Conservation (phyloP, 30 jellyfish, hydroid and myxozoan genomes). For the Haliclystus octoradiatus region DNA sequence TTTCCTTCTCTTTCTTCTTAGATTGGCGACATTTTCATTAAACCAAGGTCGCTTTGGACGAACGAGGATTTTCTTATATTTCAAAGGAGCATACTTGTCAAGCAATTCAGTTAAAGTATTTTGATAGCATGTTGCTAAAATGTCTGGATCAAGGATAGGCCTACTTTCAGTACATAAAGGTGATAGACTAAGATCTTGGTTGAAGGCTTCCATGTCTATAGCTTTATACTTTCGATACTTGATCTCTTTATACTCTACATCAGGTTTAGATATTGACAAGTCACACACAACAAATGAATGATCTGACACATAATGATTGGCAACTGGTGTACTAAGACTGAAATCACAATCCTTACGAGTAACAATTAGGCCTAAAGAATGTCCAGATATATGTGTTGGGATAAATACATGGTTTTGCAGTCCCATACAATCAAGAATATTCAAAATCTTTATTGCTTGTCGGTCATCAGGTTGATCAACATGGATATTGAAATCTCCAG, state of each 20-base stretch:
- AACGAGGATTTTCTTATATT: constrained; percentile 2
- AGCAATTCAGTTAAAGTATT: constrained; percentile 8
- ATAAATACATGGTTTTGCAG: constrained; percentile 17
- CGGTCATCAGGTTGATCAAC: constrained; percentile 17
- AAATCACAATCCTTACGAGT: constrained; percentile 26
- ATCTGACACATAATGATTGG: constrained; percentile 18
- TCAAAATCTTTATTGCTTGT: constrained; percentile 1
- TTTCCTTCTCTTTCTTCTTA: constrained; percentile 19
- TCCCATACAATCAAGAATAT: too few species aligned
- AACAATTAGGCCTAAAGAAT: constrained; percentile 10
- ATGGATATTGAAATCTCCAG: constrained; percentile 18
- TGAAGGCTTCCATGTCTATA: constrained; percentile 21
- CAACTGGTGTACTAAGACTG: constrained; percentile 23
- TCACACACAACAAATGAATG: constrained; percentile 17
- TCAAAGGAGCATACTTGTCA: constrained; percentile 18
- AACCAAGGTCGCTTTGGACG: constrained; percentile 29
- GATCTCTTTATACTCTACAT: constrained; percentile 22
- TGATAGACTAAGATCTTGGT: constrained; percentile 24
- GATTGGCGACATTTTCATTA: constrained; percentile 11
- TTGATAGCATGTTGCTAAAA: constrained; percentile 8
- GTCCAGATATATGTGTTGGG: constrained; percentile 32
- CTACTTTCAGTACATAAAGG: too few species aligned
- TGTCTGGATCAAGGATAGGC: constrained; percentile 12
- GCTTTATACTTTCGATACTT: constrained; percentile 15
- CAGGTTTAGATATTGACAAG: constrained; percentile 15